Evolutionary conservation across 2,113 vertebrate genomes (phyloP), one percentile per base, ranked within the genome.

Genomic region (Trachemys scripta): DNA sequence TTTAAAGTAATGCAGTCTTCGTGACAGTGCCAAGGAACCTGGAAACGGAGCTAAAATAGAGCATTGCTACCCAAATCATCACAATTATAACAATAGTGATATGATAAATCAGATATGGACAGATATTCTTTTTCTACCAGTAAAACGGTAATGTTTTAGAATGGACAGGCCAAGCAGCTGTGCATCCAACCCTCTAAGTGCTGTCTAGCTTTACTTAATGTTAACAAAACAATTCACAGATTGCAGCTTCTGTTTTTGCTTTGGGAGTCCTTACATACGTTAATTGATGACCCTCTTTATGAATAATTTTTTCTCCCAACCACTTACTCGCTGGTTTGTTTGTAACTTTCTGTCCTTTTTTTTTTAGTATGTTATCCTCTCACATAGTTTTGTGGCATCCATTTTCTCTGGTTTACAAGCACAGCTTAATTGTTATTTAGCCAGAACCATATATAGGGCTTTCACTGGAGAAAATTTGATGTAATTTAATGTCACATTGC

Each of bases 261-360:
- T 31, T 90, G 80, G 47, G 78, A 94, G 42, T 90, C n/a, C 16
- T 47, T 50, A 87, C 94, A 49, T 56, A 80, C 75, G 27, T 80
- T 92, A 81, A 92, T 94, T 96, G 92, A 81, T 95, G 93, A 85
- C 79, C 35, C 35, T 88, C 50, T 49, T 56, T 88, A 72, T 62
- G 45, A 95, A 69, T 92, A 95, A 90, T 95, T 89, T 96, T 90
- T 96, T 97, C 24, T 78, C 79, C 31, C 75, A 49, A 89, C 56
- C 12, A 92, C 1, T 27, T 22, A 54, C 59, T 69, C 31, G 38
- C 16, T 85, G 49, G 27, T 53, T 24, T 17, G 57, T 27, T 86
- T 13, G 51, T 88, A 69, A 14, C 10, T 94, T 95, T 90, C 69
- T 69, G 20, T 53, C 81, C 3, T 49, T 80, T 47, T 82, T 45